phyloP scores from a whole-genome alignment of 2,113 vertebrate genomes.

The Phyllostomus hastatus region DNA sequence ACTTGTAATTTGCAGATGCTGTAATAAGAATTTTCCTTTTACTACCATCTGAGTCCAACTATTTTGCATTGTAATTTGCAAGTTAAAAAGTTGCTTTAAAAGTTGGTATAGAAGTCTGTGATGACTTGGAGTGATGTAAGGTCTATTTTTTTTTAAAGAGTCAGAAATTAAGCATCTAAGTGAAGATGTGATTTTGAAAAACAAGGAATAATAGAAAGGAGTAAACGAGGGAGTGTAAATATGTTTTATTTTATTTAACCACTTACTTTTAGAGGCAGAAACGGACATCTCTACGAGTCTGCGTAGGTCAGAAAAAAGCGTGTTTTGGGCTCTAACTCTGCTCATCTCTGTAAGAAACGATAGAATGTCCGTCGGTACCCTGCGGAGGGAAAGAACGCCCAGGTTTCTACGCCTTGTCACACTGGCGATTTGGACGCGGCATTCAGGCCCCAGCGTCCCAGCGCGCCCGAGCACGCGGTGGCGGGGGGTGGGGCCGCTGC shows the following conservation, averaged over 20 bases:
- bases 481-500: background rate
- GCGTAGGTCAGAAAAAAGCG: background rate
- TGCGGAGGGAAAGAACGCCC: background rate
- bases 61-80: slow-evolving; percentile 69
- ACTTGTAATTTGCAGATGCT: slow-evolving; percentile 61
- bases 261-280: background rate
- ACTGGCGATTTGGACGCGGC: background rate
- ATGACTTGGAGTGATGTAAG: background rate
- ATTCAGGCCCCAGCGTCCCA: background rate
- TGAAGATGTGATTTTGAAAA: background rate
- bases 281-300: background rate
- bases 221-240: background rate
- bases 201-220: background rate
- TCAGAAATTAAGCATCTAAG: slow-evolving; percentile 34
- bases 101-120: slow-evolving; percentile 27
- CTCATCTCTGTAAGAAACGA: background rate
- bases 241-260: background rate
- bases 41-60: slow-evolving; percentile 44
- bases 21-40: slow-evolving; percentile 70
- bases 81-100: slow-evolving; percentile 61
- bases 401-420: background rate
- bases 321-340: background rate
- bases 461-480: background rate
- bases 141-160: slow-evolving; percentile 42
- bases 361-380: background rate